Base-by-base conservation (phyloP, 2,797 vertebrate species). In the Brotula barbata region DNA sequence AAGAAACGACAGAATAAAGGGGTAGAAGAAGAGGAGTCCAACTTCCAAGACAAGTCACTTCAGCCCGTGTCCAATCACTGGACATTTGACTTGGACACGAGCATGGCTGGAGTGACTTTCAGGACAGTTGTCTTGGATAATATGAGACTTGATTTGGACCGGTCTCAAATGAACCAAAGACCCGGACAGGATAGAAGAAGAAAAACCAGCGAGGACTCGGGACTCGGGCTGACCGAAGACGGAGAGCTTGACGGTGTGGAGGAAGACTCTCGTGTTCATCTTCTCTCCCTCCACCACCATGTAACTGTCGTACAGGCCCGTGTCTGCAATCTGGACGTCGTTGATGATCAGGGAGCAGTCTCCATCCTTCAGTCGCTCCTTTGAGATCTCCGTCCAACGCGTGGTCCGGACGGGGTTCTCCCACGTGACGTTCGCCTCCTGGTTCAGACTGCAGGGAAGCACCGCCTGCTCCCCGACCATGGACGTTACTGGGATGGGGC, bases 311-410 rank as follows among this genome's bases (percentile, higher is more conserved):
- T 92, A 92, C 10, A 56, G 22, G 1, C 90, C 89, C 0, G 65
- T 64, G 46, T 91, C 90, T 0, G 25, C 25, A 15, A 89, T 73
- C 70, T 87, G 88, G 1, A 82, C 85, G 13, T 91, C 89, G 0
- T 2, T 60, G 62, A 92, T 66, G 45, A 80, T 51, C 66, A 92
- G 79, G 0, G 91, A 91, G 33, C 90, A 92, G 48, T 92, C 81
- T 5, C 90, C 90, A 0, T 42, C 51, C 10, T 1, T 25, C 7
- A 92, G 84, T 34, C 16, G 48, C 2, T 74, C 69, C 60, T 54
- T 16, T 0, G 68, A 64, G 0, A 91, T 74, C 44, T 66, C 68
- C 7, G 48, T 43, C 0, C 90, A 82, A 11, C 68, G 20, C 0
- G 14, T 1, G 23, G 0, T 5, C 1, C 16, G 9, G 0, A 22